Base-by-base conservation (phyloP, 2,797 vertebrate species). In the Cetoscarus ocellatus region DNA sequence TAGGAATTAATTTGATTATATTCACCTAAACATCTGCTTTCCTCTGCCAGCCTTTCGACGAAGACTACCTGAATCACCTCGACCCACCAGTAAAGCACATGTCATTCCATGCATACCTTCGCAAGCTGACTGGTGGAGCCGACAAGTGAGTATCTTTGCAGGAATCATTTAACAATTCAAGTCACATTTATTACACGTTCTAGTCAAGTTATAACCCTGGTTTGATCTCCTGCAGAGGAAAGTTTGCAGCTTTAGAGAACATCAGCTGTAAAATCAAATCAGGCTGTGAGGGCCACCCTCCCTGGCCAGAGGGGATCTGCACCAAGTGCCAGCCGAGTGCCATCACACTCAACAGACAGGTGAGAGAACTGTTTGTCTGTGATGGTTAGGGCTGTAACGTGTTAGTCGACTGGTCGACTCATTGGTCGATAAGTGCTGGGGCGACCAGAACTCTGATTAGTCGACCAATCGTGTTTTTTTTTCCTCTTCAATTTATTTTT, bases 231-330 rank as follows among this genome's bases (percentile, higher is more conserved):
- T 13, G 8, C 90, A 99, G 98, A 88, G 98, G 98, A 43, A 99
- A 99, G 59, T 99, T 99, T 88, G 97, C 96, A 27, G 98, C 98
- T 68, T 89, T 99, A 93, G 98, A 99, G 92, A 99, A 99, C 91
- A 98, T 99, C 94, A 99, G 97, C 91, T 99, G 98, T 93, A 99
- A 99, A 91, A 98, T 99, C 84, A 99, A 99, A 85, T 98, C 97
- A 0, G 98, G 98, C n/a, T 99, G 98, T 4, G 98, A 99, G 88
- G 97, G 98, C 0, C 98, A 99, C 77, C 96, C 95, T 40, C 98
- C 98, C 0, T 99, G 98, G 98, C 98, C 98, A 0, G 97, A 99
- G 57, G 97, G 98, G 47, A 99, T 99, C 92, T 99, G 98, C 85
- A 99, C 98, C 11, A 99, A 99, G 91, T 99, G 98, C 81, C 98